A percentile compares a stretch with the other conserved stretches of the same genome.
These are phyloP conservation scores for Caenorhabditis inopinata DNA, from an alignment of 1,140 invertebrate species.

Conservation along the genomic window DNA sequence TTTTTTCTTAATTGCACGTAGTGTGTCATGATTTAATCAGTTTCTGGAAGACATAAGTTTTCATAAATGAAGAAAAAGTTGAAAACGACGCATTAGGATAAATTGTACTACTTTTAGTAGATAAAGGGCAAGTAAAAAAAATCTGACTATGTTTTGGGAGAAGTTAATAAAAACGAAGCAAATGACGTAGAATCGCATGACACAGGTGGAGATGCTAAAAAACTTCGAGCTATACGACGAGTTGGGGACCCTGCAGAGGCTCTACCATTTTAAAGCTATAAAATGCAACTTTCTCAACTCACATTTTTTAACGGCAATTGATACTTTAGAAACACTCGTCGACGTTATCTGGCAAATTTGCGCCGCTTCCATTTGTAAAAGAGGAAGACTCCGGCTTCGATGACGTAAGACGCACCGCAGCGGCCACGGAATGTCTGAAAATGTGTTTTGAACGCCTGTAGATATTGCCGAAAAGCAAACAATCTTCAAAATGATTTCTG, in stretches of 20 bases:
- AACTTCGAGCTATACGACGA: background rate
- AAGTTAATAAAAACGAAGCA: conserved; percentile 1
- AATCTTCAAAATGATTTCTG: too few relatives aligned
- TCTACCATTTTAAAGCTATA: too few relatives aligned
- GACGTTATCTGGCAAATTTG: background rate
- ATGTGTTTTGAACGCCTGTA: background rate
- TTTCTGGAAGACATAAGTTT: background rate
- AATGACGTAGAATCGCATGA: background rate
- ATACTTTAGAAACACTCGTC: background rate
- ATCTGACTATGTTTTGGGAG: background rate
- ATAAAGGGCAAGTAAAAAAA: too few relatives aligned
- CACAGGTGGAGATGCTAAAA: background rate
- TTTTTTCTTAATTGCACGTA: background rate
- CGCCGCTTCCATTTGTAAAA: background rate
- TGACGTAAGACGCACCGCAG: background rate
- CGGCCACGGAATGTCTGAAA: conserved; percentile 28
- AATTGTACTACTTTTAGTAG: too few relatives aligned
- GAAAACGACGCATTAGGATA: too few relatives aligned
- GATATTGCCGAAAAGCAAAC: background rate
- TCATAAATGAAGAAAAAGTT: too few relatives aligned
- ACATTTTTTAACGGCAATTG: background rate
- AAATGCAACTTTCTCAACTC: background rate
- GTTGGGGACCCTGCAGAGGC: too few relatives aligned
- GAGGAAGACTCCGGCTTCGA: conserved; percentile 10
- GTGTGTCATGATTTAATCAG: background rate